These are phyloP conservation scores for Piliocolobus tephrosceles DNA, from an alignment of 2,113 vertebrate species.

Conservation along the genomic window DNA sequence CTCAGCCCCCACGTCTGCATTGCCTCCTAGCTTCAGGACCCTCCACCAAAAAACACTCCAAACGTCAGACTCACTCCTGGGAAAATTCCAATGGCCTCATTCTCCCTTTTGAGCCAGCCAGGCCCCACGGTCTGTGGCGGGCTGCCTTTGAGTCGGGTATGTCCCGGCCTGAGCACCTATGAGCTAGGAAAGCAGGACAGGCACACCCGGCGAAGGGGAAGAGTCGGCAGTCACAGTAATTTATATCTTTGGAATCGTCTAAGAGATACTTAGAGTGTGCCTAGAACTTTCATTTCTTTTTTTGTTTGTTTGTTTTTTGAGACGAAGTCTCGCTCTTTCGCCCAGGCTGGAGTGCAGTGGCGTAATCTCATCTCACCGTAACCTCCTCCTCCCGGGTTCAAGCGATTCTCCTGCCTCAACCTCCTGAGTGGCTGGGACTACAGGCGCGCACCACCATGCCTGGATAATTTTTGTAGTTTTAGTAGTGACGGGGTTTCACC, in stretches of 20 bases:
- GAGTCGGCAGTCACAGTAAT: neutral
- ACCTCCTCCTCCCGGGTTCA: no score
- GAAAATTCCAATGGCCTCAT: no score
- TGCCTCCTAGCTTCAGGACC: neutral
- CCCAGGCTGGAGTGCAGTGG: no score
- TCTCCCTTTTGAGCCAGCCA: neutral
- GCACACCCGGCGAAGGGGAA: neutral
- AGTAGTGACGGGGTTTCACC: no score
- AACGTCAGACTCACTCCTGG: neutral
- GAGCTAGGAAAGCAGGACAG: neutral
- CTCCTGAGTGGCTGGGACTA: no score
- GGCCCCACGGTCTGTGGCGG: rapidly evolving
- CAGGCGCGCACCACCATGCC: rapidly evolving
- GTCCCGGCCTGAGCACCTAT: neutral
- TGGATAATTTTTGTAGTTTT: no score
- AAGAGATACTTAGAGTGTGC: rapidly evolving
- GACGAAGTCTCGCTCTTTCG: no score
- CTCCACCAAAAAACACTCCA: neutral
- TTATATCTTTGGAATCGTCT: neutral
- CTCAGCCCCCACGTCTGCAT: neutral
- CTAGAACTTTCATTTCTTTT: neutral
- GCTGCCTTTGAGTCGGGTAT: no score
- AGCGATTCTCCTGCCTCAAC: no score
- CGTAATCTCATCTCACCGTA: no score
- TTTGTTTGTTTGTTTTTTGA: no score